phyloP scores from a whole-genome alignment of 2,888 invertebrate genomes.

The Onchidella celtica region DNA sequence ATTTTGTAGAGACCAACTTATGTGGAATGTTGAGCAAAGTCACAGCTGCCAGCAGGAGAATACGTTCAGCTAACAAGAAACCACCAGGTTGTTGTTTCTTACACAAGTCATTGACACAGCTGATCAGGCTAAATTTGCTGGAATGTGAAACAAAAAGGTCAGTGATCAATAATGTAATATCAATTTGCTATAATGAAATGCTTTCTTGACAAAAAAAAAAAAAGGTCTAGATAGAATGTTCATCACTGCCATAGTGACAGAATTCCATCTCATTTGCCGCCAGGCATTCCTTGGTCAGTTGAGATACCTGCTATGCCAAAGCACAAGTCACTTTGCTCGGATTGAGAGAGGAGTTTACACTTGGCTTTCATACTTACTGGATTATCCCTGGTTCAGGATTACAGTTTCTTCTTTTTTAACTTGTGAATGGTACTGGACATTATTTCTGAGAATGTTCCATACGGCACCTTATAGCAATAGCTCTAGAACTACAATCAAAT shows the following conservation, averaged over 20 bases:
- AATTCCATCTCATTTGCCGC: not conserved
- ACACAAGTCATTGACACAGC: slow-evolving; percentile 13
- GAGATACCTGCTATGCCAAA: too few species aligned
- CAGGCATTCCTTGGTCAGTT: not conserved
- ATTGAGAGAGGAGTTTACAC: too few species aligned
- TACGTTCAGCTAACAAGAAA: slow-evolving; percentile 57
- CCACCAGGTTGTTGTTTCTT: not conserved
- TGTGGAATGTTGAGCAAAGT: slow-evolving; percentile 59
- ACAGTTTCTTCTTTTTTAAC: too few species aligned
- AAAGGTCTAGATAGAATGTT: not conserved
- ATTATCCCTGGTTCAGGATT: too few species aligned
- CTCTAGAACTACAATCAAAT: too few species aligned
- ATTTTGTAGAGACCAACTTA: not conserved
- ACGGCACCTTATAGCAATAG: too few species aligned
- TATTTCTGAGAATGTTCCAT: too few species aligned
- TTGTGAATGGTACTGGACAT: too few species aligned
- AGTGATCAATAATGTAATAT: not conserved
- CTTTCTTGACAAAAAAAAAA: not conserved
- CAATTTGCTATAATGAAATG: not conserved
- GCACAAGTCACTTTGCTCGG: too few species aligned
- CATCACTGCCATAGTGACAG: not conserved
- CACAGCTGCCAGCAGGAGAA: slow-evolving; percentile 58
- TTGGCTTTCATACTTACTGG: too few species aligned
- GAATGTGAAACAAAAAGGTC: not conserved
- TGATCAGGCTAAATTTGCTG: slow-evolving; percentile 35